Conservation (phyloP, 2,888 invertebrate genomes). For the Diaprepes abbreviatus region DNA sequence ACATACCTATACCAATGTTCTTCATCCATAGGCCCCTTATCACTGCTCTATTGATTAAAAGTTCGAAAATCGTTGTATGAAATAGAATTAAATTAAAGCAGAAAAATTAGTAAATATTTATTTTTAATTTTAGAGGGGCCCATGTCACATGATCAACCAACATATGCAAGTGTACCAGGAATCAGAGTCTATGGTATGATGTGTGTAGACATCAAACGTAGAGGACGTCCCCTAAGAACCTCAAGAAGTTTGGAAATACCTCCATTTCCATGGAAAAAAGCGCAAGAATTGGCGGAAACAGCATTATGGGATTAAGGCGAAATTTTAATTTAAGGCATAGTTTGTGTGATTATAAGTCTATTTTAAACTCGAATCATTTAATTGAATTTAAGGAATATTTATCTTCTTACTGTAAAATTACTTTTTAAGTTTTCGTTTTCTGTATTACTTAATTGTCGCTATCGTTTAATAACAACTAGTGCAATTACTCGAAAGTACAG, state of each 20-base stretch:
- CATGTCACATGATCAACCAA: constrained; percentile 94
- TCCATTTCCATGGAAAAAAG: constrained; percentile 85
- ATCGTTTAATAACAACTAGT: constrained; percentile 29
- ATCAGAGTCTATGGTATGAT: constrained; percentile 96
- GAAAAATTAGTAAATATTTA: constrained; percentile 55
- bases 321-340: constrained; percentile 2
- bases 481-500: constrained; percentile 40
- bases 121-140: constrained; percentile 81
- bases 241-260: constrained; percentile 69
- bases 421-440: constrained; percentile 24
- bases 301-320: constrained; percentile 76
- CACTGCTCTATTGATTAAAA: too few species aligned
- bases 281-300: constrained; percentile 77
- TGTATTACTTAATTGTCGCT: constrained; percentile 36
- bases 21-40: too few species aligned
- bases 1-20: too few species aligned
- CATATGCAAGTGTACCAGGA: constrained; percentile 93
- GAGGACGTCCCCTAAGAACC: constrained; percentile 67
- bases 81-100: too few species aligned
- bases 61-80: too few species aligned
- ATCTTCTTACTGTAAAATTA: constrained; percentile 32
- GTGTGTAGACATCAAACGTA: constrained; percentile 75
- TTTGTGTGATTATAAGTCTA: constrained; percentile 41
- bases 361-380: constrained; percentile 35
- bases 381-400: constrained; percentile 31